phyloP scores from a whole-genome alignment of 2,797 vertebrate genomes.

The Setipinna tenuifilis region DNA sequence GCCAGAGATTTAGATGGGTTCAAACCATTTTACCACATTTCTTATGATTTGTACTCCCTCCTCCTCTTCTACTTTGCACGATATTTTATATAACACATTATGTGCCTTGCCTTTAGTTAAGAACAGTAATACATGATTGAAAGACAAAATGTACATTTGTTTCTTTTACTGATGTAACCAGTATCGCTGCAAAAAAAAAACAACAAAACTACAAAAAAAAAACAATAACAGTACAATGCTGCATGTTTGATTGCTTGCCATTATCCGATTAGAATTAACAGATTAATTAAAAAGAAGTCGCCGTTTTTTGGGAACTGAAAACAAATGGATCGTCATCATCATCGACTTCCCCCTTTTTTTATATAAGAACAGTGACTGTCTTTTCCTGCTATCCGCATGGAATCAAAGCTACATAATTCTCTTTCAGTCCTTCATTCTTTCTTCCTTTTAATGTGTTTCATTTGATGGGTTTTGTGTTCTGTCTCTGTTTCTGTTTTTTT shows the following conservation, averaged over 20 bases:
- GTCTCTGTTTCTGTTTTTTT: slow-evolving; percentile 29
- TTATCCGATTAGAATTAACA: slow-evolving; percentile 59
- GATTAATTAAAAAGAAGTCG: slow-evolving; percentile 51
- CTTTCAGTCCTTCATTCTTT: slow-evolving; percentile 30
- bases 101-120: slow-evolving; percentile 97
- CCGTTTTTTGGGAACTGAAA: slow-evolving; percentile 40
- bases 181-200: slow-evolving; percentile 71
- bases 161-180: slow-evolving; percentile 72
- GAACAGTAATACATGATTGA: slow-evolving; percentile 76
- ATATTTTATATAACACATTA: slow-evolving; percentile 92
- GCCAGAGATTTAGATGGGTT: slow-evolving; percentile 56
- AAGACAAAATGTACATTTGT: slow-evolving; percentile 54
- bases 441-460: background rate
- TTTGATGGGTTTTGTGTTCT: slow-evolving; percentile 10
- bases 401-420: slow-evolving; percentile 37
- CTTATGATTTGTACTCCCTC: slow-evolving; percentile 67
- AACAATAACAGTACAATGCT: slow-evolving; percentile 68
- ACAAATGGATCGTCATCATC: slow-evolving; percentile 26
- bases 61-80: slow-evolving; percentile 90
- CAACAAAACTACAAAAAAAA: slow-evolving; percentile 47
- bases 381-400: slow-evolving; percentile 46
- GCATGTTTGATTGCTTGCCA: slow-evolving; percentile 84
- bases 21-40: slow-evolving; percentile 54
- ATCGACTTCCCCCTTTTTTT: slow-evolving; percentile 38
- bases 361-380: slow-evolving; percentile 39